phyloP scores from a whole-genome alignment of 2,113 vertebrate genomes.

The Astatotilapia flaviijosephi region DNA sequence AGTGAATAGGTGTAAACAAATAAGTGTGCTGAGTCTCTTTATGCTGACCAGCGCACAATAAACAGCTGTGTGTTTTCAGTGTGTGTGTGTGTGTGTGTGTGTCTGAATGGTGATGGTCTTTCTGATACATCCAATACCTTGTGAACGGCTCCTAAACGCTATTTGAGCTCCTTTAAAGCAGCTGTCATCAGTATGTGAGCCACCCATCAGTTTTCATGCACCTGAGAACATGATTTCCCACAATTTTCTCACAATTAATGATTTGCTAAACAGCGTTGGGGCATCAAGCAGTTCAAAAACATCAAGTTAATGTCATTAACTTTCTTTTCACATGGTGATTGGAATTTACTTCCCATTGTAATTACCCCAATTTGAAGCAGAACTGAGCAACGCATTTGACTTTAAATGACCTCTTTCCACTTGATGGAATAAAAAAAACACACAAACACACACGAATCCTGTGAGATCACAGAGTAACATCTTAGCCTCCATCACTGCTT shows the following conservation, averaged over 20 bases:
- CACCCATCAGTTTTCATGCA: neutral
- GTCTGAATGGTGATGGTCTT: neutral
- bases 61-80: neutral
- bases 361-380: conserved; percentile 21
- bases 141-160: neutral
- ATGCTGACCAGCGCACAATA: conserved; percentile 3
- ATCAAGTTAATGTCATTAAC: conserved; percentile 19
- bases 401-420: conserved; percentile 29
- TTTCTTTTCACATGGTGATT: conserved; percentile 25
- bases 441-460: neutral
- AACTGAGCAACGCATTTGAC: conserved; percentile 7
- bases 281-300: neutral
- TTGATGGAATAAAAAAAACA: conserved; percentile 14
- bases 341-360: conserved; percentile 22
- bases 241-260: conserved; percentile 32
- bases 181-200: neutral
- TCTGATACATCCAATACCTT: neutral
- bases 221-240: conserved; percentile 1
- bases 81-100: neutral
- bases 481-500: neutral
- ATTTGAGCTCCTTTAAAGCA: neutral
- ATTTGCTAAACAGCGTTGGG: neutral
- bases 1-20: neutral
- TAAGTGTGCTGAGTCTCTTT: neutral
- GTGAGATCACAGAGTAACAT: conserved; percentile 12